phyloP scores from a whole-genome alignment of 2,797 vertebrate genomes.

The Scolopax bukidnonensis region DNA sequence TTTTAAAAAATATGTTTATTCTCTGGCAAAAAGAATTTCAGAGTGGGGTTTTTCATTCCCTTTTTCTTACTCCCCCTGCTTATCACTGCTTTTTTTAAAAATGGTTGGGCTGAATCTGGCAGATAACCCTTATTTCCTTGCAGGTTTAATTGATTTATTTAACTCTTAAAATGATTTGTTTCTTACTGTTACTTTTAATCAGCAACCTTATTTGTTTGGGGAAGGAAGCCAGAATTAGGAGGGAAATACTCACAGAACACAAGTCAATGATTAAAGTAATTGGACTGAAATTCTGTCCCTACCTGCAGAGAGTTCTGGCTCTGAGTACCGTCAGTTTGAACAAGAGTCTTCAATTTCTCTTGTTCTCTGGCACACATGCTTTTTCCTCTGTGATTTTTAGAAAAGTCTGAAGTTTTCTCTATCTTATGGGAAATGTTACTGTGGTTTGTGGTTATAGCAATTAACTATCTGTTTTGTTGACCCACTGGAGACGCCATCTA shows the following conservation, averaged over 20 bases:
- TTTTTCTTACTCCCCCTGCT: neutral
- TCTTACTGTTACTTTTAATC: neutral
- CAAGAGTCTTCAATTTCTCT: neutral
- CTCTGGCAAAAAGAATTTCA: neutral
- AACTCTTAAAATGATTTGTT: neutral
- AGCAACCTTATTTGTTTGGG: neutral
- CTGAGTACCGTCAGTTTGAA: neutral
- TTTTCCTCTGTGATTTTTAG: neutral
- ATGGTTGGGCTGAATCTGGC: neutral
- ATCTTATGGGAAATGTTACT: neutral
- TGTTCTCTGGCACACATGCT: fast-evolving
- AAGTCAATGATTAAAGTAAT: neutral
- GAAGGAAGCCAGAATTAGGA: neutral
- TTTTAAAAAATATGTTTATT: neutral
- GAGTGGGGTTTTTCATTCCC: neutral
- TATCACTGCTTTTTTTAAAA: neutral
- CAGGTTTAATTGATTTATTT: neutral
- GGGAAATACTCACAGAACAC: neutral
- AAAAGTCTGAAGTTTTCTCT: neutral
- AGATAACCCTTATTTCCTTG: neutral
- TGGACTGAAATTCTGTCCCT: neutral
- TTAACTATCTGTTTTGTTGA: neutral
- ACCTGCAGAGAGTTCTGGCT: neutral
- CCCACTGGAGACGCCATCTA: neutral
- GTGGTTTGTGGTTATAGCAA: neutral